A percentile compares a stretch with the other conserved stretches of the same genome.
Evolutionary conservation across 2,888 invertebrate genomes (phyloP).

Genomic region (Carpatolechia fugitivella): DNA sequence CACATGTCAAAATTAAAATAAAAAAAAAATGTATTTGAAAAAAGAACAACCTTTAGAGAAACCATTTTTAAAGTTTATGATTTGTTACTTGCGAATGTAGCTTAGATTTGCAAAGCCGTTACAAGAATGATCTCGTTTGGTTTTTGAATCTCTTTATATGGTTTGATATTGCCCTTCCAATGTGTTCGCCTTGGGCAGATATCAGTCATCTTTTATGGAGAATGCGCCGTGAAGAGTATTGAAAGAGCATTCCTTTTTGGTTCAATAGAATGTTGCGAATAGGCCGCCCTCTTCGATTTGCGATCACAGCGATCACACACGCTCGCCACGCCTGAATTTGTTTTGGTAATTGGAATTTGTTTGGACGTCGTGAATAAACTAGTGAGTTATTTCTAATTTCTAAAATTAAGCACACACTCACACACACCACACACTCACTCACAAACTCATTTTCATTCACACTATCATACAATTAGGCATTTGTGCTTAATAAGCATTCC

Average conservation of each 20-base stretch:
- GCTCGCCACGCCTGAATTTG: background rate
- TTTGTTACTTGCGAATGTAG: slow-evolving; percentile 1
- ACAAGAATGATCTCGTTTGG: slow-evolving; percentile 41
- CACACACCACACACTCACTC: no score
- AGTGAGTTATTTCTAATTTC: no score
- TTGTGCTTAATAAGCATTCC: no score
- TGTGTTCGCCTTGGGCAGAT: slow-evolving; percentile 38
- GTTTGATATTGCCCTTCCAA: slow-evolving; percentile 34
- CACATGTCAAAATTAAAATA: background rate
- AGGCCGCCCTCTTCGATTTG: slow-evolving; percentile 3
- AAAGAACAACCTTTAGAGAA: slow-evolving; percentile 35
- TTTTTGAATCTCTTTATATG: slow-evolving; percentile 48
- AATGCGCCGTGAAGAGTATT: slow-evolving; percentile 13
- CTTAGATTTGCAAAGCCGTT: slow-evolving; percentile 26
- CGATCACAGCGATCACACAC: slow-evolving; percentile 1
- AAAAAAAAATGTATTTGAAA: background rate
- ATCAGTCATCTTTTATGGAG: slow-evolving; percentile 28
- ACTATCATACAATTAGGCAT: no score
- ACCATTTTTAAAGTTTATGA: slow-evolving; percentile 25
- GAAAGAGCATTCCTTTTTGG: slow-evolving; percentile 15
- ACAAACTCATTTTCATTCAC: no score
- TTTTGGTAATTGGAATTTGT: background rate
- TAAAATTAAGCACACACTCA: no score
- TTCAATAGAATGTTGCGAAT: slow-evolving; percentile 8
- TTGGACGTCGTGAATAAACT: no score